phyloP scores from a whole-genome alignment of 2,888 invertebrate species.

The Thera obeliscata region DNA sequence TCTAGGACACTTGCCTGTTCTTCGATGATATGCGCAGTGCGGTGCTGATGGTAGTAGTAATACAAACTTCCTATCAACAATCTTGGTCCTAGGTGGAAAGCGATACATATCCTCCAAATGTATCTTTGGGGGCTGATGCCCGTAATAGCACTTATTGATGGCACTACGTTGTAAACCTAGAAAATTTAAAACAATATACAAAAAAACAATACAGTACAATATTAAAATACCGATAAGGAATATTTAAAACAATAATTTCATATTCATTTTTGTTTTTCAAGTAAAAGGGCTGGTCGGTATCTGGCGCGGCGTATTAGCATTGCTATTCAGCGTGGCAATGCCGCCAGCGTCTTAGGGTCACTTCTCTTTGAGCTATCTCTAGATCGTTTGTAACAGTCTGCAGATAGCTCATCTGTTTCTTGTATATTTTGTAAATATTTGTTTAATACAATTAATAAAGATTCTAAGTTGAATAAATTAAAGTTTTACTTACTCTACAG shows the following conservation, averaged over 20 bases:
- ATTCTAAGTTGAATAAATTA: conserved; percentile 7
- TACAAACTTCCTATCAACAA: conserved; percentile 94
- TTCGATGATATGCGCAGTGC: conserved; percentile 85
- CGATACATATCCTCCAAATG: conserved; percentile 96
- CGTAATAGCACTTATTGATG: conserved; percentile 97
- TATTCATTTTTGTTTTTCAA: not conserved
- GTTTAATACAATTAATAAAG: too few relatives aligned
- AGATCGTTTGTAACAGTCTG: too few relatives aligned
- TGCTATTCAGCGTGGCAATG: too few relatives aligned
- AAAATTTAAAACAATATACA: not conserved
- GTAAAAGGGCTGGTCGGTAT: too few relatives aligned
- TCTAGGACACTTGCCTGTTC: conserved; percentile 65
- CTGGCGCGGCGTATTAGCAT: too few relatives aligned
- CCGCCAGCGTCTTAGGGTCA: too few relatives aligned
- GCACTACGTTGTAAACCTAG: conserved; percentile 96
- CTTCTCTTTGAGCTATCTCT: too few relatives aligned
- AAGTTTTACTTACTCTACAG: conserved; percentile 91
- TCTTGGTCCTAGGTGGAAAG: conserved; percentile 95
- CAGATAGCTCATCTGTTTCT: too few relatives aligned
- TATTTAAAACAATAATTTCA: not conserved
- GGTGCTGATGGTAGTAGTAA: conserved; percentile 90
- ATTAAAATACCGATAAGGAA: not conserved
- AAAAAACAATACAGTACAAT: too few relatives aligned
- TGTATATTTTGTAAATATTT: too few relatives aligned
- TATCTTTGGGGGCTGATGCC: conserved; percentile 96